phyloP scores from a whole-genome alignment of 2,797 vertebrate genomes.

The Chaetodon trifasciatus region DNA sequence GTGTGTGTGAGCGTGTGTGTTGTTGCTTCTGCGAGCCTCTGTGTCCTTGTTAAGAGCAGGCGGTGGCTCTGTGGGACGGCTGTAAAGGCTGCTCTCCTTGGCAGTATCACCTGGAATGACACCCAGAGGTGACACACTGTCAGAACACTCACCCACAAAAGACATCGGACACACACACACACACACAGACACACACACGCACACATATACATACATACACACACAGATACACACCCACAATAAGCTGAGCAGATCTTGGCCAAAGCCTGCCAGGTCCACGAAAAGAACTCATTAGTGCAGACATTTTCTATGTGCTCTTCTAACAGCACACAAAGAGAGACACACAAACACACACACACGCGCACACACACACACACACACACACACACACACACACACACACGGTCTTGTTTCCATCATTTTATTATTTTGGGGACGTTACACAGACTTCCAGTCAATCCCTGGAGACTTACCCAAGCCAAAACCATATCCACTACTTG shows the following conservation, averaged over 20 bases:
- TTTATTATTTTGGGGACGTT: no score
- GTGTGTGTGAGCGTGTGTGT: conserved; percentile 31
- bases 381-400: background rate
- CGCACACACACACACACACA: conserved; percentile 8
- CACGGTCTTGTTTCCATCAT: no score
- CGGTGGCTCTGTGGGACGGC: conserved; percentile 71
- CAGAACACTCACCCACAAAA: conserved; percentile 61
- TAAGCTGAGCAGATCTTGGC: conserved; percentile 43
- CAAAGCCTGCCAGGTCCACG: conserved; percentile 55
- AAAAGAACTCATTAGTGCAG: conserved; percentile 71
- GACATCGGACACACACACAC: conserved; percentile 36
- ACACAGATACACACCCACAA: conserved; percentile 30
- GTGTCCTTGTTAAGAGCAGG: conserved; percentile 79
- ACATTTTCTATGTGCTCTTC: conserved; percentile 44
- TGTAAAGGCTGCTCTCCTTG: conserved; percentile 75
- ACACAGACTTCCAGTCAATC: no score
- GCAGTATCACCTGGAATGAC: conserved; percentile 76
- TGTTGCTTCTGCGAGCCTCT: conserved; percentile 35
- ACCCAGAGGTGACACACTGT: conserved; percentile 81
- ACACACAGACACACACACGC: conserved; percentile 29
- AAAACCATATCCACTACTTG: no score
- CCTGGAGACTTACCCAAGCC: no score
- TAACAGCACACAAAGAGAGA: conserved; percentile 26
- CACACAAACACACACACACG: conserved; percentile 14
- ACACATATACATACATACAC: conserved; percentile 27